Evolutionary conservation across 2,113 vertebrate genomes (phyloP).

Genomic region (Xerus inauris): DNA sequence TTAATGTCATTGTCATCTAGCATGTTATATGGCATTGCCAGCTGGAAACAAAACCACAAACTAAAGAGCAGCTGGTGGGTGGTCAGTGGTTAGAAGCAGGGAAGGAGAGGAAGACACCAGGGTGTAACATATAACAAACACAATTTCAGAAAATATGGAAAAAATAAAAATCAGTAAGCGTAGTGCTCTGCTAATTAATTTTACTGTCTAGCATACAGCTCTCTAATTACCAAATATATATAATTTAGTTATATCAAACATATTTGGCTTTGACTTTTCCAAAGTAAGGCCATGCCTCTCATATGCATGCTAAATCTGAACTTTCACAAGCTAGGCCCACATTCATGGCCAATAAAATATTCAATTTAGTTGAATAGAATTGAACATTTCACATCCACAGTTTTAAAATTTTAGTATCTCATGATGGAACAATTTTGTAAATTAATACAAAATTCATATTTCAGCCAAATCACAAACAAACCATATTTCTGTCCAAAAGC

Average conservation of each 20-base stretch:
- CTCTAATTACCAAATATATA: not conserved
- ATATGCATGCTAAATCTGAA: not conserved
- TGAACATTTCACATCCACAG: not conserved
- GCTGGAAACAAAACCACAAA: not conserved
- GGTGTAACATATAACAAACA: not conserved
- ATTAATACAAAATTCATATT: constrained; percentile 37
- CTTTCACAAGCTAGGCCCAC: not conserved
- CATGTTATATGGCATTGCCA: no score
- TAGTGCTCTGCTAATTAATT: not conserved
- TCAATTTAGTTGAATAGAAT: not conserved
- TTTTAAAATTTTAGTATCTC: not conserved
- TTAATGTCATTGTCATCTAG: not conserved
- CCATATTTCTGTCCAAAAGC: constrained; percentile 7
- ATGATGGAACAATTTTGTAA: not conserved
- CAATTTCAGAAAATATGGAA: not conserved
- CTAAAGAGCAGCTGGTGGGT: not conserved
- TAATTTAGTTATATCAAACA: not conserved
- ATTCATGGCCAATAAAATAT: not conserved
- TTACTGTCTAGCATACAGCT: not conserved
- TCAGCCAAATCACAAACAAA: constrained; percentile 24
- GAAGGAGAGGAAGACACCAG: not conserved
- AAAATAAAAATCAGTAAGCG: not conserved
- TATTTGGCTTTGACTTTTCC: not conserved
- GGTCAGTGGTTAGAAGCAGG: not conserved
- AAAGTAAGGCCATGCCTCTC: not conserved